Evolutionary conservation across 2,888 invertebrate genomes (phyloP), one percentile per base, ranked within the genome.

Genomic region (Hecatera dysodea): DNA sequence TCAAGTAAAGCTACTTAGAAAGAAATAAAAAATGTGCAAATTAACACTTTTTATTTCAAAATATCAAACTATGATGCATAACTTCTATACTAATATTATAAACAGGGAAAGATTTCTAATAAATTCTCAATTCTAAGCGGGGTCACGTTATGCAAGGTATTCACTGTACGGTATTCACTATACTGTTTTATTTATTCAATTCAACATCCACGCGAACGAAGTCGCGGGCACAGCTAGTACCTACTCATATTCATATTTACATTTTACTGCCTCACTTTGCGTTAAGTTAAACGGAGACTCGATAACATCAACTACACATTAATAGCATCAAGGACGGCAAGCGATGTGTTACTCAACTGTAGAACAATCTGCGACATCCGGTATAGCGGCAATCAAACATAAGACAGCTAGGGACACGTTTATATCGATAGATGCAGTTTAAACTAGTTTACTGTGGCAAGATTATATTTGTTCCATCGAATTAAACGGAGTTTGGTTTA

Each of bases 321-420:
- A 69, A 72, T 75, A 68, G 44, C 33, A 11, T 62, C 68, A 73
- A 79, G 74, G 74, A 63, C 70, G 44, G 19, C 62, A 68, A 66
- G 59, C 52, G 56, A 66, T 55, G 33, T 42, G 50, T 67, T 57
- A 66, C 57, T 67, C 63, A 57, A 73, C 61, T 56, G 64, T 33
- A 63, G 44, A 70, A 46, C 56, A 80, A 83, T 83, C 71, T 75
- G 68, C 68, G 75, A 78, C 68, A 72, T 80, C 83, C 71, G 72
- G 56, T 63, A 19, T 61, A 53, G 44, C 48, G 36, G 46, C 29
- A 80, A 67, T 75, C 29, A 72, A 75, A 56, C 24, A 55, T 67
- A 60, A 66, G 46, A 68, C 44, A 48, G 12, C 19, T 46, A 46
- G 15, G 8, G n/a, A 29, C n/a, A 60, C 12, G 29, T 46, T 48